These are phyloP conservation scores for Thalassaphorura encarpata DNA, from an alignment of 1,140 invertebrate species.

Conservation along the genomic window DNA sequence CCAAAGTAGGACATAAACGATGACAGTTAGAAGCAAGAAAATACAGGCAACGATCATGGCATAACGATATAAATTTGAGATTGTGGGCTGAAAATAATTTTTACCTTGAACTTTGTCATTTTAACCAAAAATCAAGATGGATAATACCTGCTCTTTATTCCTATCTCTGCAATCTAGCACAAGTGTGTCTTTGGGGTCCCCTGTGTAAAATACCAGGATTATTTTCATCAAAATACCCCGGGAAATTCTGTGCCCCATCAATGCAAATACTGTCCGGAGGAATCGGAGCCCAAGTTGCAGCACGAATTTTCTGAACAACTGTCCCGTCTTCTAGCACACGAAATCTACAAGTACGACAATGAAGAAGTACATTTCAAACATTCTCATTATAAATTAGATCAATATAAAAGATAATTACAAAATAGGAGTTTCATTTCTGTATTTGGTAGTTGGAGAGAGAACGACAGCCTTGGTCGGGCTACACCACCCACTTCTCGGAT, in stretches of 20 bases:
- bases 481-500: slow-evolving; percentile 5
- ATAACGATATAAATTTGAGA: slow-evolving; percentile 16
- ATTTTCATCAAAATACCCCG: background rate
- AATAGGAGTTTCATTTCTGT: slow-evolving; percentile 2
- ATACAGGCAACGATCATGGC: slow-evolving; percentile 18
- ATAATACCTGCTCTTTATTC: background rate
- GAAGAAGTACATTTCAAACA: background rate
- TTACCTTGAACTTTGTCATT: background rate
- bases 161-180: slow-evolving; percentile 15
- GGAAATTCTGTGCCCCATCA: slow-evolving; percentile 8
- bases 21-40: slow-evolving; percentile 21
- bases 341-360: background rate
- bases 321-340: slow-evolving; percentile 5
- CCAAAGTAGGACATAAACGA: slow-evolving; percentile 27
- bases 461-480: background rate
- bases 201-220: slow-evolving; percentile 1
- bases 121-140: background rate
- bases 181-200: slow-evolving; percentile 10
- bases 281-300: slow-evolving; percentile 1
- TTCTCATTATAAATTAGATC: background rate
- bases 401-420: background rate
- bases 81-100: background rate
- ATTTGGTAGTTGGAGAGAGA: background rate
- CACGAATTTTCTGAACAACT: background rate
- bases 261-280: slow-evolving; percentile 2